Evolutionary conservation across 2,113 vertebrate genomes (phyloP).

Genomic region (Neolamprologus hecqui): DNA sequence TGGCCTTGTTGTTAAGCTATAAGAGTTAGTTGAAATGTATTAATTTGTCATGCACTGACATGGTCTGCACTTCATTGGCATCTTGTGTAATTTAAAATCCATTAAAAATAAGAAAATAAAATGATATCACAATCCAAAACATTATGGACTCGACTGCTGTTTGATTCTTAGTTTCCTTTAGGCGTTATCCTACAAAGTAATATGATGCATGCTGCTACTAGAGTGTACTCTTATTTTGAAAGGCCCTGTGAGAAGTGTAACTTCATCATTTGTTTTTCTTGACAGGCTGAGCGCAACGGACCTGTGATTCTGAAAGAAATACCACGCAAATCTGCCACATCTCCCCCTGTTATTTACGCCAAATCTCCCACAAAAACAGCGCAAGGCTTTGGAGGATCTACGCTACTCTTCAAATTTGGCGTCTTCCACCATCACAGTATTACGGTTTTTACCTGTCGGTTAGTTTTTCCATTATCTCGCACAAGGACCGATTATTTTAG

Average conservation of each 20-base stretch:
- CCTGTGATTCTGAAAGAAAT: neutral
- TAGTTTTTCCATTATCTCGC: neutral
- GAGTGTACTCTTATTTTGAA: neutral
- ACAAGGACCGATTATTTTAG: neutral
- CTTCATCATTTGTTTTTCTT: neutral
- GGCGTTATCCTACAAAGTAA: fast-evolving
- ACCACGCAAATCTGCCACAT: neutral
- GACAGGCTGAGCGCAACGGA: neutral
- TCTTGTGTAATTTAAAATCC: neutral
- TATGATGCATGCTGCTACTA: fast-evolving
- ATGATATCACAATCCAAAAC: neutral
- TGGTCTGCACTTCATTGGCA: neutral
- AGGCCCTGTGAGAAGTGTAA: neutral
- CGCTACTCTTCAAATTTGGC: neutral
- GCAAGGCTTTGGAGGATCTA: neutral
- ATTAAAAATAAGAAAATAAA: neutral
- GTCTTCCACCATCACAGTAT: neutral
- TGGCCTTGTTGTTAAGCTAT: neutral
- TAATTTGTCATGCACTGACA: neutral
- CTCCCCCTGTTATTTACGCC: neutral
- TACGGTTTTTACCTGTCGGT: neutral
- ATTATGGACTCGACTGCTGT: neutral
- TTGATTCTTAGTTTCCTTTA: neutral
- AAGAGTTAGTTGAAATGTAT: neutral
- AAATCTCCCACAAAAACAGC: neutral